Conservation (phyloP, 2,797 vertebrate genomes). For the Sarcoramphus papa region DNA sequence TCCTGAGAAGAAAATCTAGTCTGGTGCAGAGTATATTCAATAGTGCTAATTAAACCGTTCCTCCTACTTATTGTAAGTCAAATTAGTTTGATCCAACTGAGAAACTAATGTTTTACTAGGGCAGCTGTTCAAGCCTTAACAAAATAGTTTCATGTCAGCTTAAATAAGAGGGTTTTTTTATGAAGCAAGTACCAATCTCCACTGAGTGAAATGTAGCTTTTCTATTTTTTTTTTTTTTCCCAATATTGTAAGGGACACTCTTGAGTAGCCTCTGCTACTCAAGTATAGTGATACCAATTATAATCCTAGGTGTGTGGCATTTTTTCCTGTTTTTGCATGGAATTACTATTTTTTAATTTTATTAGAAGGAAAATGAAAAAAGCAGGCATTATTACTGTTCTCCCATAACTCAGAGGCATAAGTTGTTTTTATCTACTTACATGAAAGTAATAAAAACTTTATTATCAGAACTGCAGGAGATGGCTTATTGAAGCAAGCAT, state of each 20-base stretch:
- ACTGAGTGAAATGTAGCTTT: not conserved
- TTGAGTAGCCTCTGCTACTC: not conserved
- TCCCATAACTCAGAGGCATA: not conserved
- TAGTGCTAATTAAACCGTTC: constrained; percentile 28
- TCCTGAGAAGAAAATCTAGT: not conserved
- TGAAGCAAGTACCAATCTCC: not conserved
- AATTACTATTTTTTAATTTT: not conserved
- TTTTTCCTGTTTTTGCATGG: not conserved
- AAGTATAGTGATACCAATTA: not conserved
- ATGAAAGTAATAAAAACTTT: not conserved
- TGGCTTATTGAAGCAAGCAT: not conserved
- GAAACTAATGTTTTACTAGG: constrained; percentile 6
- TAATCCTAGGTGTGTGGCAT: not conserved
- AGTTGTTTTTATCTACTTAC: not conserved
- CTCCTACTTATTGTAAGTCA: constrained; percentile 21
- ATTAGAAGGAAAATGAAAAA: not conserved
- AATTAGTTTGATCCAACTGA: constrained; percentile 29
- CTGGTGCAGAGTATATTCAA: not conserved
- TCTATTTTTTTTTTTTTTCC: not conserved
- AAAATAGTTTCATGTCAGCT: not conserved
- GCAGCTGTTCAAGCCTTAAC: not conserved
- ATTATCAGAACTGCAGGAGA: not conserved
- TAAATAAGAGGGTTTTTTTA: not conserved
- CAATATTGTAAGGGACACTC: not conserved
- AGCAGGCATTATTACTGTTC: not conserved